Conservation (phyloP, 2,113 vertebrate species). For the Varanus komodoensis region DNA sequence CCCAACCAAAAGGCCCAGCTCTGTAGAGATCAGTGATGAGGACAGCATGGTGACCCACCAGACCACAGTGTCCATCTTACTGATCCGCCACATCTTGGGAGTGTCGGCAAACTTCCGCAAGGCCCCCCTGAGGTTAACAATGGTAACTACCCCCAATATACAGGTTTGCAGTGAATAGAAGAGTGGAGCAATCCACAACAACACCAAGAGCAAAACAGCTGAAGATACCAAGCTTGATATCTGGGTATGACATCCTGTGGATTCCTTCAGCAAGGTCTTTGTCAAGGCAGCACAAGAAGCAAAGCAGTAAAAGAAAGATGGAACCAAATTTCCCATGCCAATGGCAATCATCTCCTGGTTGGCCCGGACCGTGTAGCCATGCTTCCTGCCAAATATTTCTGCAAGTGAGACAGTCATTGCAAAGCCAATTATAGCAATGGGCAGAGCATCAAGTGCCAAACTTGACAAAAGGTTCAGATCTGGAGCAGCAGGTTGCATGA, state of each 20-base stretch:
- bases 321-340: constrained; percentile 72
- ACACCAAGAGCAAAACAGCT: constrained; percentile 69
- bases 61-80: constrained; percentile 81
- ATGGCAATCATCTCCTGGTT: constrained; percentile 77
- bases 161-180: constrained; percentile 74
- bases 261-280: constrained; percentile 76
- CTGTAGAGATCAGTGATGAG: constrained; percentile 86
- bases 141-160: constrained; percentile 86
- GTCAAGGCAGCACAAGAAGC: constrained; percentile 67
- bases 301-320: constrained; percentile 76
- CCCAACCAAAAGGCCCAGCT: constrained; percentile 85
- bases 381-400: constrained; percentile 74
- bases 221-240: constrained; percentile 69
- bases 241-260: constrained; percentile 68
- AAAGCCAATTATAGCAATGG: constrained; percentile 73
- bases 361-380: constrained; percentile 64
- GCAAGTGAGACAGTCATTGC: constrained; percentile 72
- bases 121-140: constrained; percentile 86
- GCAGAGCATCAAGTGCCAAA: constrained; percentile 70
- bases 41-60: constrained; percentile 88
- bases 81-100: constrained; percentile 84
- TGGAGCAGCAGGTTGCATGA: constrained; percentile 66
- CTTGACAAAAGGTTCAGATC: constrained; percentile 65
- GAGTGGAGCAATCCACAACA: constrained; percentile 70
- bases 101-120: constrained; percentile 80